Evolutionary conservation across 1,140 invertebrate genomes (phyloP).

Genomic region (Dermatophagoides farinae): DNA sequence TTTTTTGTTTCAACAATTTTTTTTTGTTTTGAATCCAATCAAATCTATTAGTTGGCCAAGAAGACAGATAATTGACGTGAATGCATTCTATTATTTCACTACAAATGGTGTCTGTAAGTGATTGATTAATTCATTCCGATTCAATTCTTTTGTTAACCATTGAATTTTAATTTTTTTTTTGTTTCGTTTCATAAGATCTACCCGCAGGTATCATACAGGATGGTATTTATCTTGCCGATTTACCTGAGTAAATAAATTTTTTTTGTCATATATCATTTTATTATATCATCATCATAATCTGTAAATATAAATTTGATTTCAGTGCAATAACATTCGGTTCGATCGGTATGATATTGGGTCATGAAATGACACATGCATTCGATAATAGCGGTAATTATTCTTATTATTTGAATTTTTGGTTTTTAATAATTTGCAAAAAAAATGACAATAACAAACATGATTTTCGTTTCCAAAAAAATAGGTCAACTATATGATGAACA

Average conservation of each 20-base stretch:
- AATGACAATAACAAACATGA: background rate
- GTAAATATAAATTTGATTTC: background rate
- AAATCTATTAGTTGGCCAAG: background rate
- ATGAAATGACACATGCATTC: constrained; percentile 30
- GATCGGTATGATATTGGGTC: constrained; percentile 21
- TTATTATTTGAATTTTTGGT: background rate
- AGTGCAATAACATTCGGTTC: constrained; percentile 37
- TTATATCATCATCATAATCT: background rate
- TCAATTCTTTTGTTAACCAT: background rate
- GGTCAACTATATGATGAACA: constrained; percentile 57
- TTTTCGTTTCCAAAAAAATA: background rate
- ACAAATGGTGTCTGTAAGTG: constrained; percentile 46
- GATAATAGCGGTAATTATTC: constrained; percentile 33
- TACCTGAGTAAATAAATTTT: constrained; percentile 35
- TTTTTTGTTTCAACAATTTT: too few relatives aligned
- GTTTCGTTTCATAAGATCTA: background rate
- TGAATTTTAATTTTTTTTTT: background rate
- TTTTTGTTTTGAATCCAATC: too few relatives aligned
- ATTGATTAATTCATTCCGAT: background rate
- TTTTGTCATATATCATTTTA: too few relatives aligned
- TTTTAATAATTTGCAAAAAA: too few relatives aligned
- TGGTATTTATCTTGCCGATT: constrained; percentile 54
- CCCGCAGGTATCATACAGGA: constrained; percentile 64
- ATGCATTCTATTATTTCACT: constrained; percentile 57
- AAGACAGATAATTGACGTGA: constrained; percentile 30